Evolutionary conservation across 1,140 invertebrate genomes (phyloP), one percentile per base, ranked within the genome.

Genomic region (Cotesia typhae): DNA sequence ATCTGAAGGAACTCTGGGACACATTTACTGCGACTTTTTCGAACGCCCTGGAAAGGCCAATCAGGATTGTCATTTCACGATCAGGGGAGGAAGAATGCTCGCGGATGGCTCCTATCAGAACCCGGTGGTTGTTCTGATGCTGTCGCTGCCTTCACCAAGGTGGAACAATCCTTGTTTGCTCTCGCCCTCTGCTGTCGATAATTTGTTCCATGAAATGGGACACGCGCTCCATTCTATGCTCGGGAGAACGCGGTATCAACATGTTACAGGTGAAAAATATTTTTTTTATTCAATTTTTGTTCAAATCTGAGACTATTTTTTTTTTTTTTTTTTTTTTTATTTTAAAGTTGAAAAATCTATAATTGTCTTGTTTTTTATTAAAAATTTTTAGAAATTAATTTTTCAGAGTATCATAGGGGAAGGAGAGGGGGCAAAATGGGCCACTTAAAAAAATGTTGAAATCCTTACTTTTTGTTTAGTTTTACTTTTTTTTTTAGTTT

Each of bases 221-320:
- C 98, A 99, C 88, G 98, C 98, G 4, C 93, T 99, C 89, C 98
- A 99, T 87, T 99, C 98, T 4, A 99, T 99, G 96, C 84, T 99
- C 66, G 98, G 94, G 5, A 90, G 96, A 76, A 98, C 98, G 0
- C 90, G 92, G 71, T 97, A 98, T 88, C 98, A 99, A 87, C 98
- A 99, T 87, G 95, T 99, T 14, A 96, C 96, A 35, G 28, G 28
- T 28, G 28, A 28, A 28, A 28, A 28, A 28, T 28, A 28, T 28
- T 28, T 28, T 28, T 28, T 28, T 28, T 28, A 28, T 28, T 28
- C 3, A 28, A 28, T 28, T 2, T 28, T 28, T 28, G 28, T 28
- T 28, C 2, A 2, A 2, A 28, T 28, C 28, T 28, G 28, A 28
- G 28, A 28, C 1, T 28, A 28, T 28, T 2, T 28, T 2, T 28